phyloP scores from a whole-genome alignment of 2,888 invertebrate species.

The Galerucella pusilla region DNA sequence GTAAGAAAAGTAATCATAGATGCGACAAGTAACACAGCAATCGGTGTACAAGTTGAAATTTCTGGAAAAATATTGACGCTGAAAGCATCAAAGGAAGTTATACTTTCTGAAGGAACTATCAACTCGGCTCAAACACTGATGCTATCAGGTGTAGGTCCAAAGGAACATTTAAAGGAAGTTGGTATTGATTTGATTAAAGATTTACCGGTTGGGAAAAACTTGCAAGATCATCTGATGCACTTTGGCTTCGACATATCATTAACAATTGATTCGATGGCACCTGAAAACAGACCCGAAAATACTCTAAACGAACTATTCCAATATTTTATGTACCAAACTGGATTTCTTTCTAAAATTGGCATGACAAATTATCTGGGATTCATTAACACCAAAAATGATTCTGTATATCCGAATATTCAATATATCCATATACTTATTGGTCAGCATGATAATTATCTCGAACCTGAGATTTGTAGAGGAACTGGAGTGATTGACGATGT shows the following conservation, averaged over 20 bases:
- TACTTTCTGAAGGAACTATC: constrained; percentile 74
- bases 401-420: constrained; percentile 68
- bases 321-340: constrained; percentile 67
- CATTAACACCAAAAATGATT: constrained; percentile 64
- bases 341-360: constrained; percentile 65
- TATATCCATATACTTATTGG: constrained; percentile 48
- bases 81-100: constrained; percentile 70
- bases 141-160: constrained; percentile 75
- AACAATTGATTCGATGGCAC: neutral
- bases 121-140: constrained; percentile 76
- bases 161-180: constrained; percentile 65
- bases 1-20: constrained; percentile 70
- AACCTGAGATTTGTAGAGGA: constrained; percentile 36
- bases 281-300: constrained; percentile 9
- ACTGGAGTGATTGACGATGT: constrained; percentile 57
- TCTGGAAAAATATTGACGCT: constrained; percentile 52
- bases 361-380: constrained; percentile 66
- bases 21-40: constrained; percentile 62
- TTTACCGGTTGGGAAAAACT: constrained; percentile 68
- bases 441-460: constrained; percentile 56
- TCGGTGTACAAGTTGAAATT: constrained; percentile 63
- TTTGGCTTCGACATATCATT: constrained; percentile 19
- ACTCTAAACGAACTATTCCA: constrained; percentile 59
- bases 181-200: constrained; percentile 64
- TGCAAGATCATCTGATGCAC: constrained; percentile 67